Base-by-base conservation (phyloP, 2,888 invertebrate genomes). In the Tipula unca region DNA sequence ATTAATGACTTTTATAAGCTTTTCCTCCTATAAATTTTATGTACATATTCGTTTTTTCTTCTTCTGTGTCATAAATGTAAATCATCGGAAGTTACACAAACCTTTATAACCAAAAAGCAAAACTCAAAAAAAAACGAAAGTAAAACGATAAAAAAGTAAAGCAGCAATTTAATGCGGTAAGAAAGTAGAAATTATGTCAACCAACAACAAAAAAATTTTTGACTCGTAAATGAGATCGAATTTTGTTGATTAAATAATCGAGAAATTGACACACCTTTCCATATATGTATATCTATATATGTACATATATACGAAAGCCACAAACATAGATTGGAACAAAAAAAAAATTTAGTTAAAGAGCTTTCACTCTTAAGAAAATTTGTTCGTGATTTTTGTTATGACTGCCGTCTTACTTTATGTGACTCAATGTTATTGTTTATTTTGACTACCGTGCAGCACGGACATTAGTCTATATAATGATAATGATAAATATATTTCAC, bases 81-180 rank as follows among this genome's bases (percentile, higher is more conserved):
- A 69, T 69, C 69, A 69, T 69, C 69, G 69, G 69, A 69, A 25
- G 25, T 69, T 69, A 69, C 69, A 69, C 69, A 69, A 69, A 69
- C 69, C 69, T 20, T 25, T 25, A 13, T 25, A 69, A 48, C 48
- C n/a, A 48, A 2, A 48, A 48, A 2, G 10, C 2, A 3, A 36
- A 36, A 36, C 2, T 1, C 2, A 1, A 4, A 48, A 48, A 48
- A 48, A 48, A 69, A 69, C 69, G 69, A 69, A 69, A 69, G 69
- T 69, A 69, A 69, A 69, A 69, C 69, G 69, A 69, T 69, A 69
- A 69, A 69, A 69, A 69, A 25, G 69, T 69, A 69, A 69, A 69
- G 25, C 69, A 69, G 10, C 25, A 25, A 48, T 48, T 14, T 13
- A 69, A 25, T 10, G 69, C 69, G 69, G 69, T 13, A 69, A 69